Evolutionary conservation across 1,140 invertebrate species (phyloP), one percentile per base, ranked within the genome.

Genomic region (Brachionus calyciflorus): DNA sequence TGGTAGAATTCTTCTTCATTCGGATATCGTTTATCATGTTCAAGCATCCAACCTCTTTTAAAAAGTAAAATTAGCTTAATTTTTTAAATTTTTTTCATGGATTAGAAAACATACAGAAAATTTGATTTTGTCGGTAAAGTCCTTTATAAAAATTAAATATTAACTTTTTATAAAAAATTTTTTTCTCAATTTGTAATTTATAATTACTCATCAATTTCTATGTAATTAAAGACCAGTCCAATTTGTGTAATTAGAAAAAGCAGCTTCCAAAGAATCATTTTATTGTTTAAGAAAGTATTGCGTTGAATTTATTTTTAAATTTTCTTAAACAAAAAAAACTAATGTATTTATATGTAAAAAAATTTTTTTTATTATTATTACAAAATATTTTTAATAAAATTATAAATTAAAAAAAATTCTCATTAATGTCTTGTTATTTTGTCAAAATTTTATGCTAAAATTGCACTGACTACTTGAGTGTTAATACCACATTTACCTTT

Each of bases 401-500:
- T 37, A 9, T 37, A 28, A 40, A 60, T 19, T 26, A 60, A 60
- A 17, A 6, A 4, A 37, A 60, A 60, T 33, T 60, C 37, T 26
- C 37, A 26, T 60, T 60, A 6, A 41, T 1, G 14, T 5, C 3
- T 5, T 4, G 7, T 4, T 12, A 26, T 3, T 19, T 3, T 51
- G 49, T n/a, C n/a, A n/a, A 26, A 26, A 3, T 4, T 26, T 51
- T 48, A 70, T 70, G 44, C 78, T 6, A 83, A 77, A 9, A 81
- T 55, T 3, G 81, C 81, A 7, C 81, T 81, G 2, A 82, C 82
- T 14, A 84, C 83, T 69, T 80, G 79, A 1, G 80, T 82, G 49
- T 83, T 83, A 14, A 84, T 79, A n/a, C 80, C 83, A 73, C 83
- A 84, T 55, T 76, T 81, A 1, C 82, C 82, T 12, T 63, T 60